A percentile compares a stretch with the other conserved stretches of the same genome.
Conservation (phyloP, 2,888 invertebrate genomes). For the Sinodicranocentrus sp. region DNA sequence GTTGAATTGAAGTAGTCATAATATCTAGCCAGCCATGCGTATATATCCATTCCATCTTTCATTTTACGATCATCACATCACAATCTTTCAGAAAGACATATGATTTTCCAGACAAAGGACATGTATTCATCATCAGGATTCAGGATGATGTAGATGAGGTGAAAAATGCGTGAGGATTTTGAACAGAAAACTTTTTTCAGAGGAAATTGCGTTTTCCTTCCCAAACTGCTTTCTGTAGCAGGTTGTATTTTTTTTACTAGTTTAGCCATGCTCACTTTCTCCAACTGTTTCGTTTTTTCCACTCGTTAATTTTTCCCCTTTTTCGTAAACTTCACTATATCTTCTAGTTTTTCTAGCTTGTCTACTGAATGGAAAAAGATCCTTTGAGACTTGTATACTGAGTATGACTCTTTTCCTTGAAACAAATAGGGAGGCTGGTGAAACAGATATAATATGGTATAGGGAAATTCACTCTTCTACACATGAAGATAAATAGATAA, state of each 20-base stretch:
- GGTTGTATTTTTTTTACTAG: constrained; percentile 1
- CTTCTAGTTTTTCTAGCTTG: neutral
- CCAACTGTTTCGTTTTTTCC: neutral
- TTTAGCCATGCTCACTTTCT: too few relatives aligned
- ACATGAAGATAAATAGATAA: constrained; percentile 22
- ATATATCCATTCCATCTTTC: neutral
- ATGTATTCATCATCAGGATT: neutral
- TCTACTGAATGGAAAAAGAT: constrained; percentile 5
- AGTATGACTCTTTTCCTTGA: constrained; percentile 1
- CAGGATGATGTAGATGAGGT: constrained; percentile 1
- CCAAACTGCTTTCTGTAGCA: neutral
- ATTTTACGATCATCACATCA: constrained; percentile 11
- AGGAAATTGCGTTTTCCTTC: neutral
- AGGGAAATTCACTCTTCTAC: too few relatives aligned
- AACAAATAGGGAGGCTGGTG: neutral
- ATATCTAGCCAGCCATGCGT: neutral
- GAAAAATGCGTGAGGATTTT: neutral
- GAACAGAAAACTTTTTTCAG: too few relatives aligned
- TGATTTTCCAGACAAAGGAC: neutral
- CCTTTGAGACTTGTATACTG: neutral
- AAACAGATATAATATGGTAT: neutral
- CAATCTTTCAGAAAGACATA: neutral
- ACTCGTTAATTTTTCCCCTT: constrained; percentile 22
- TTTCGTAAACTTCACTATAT: neutral
- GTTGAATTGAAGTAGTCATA: too few relatives aligned